Conservation (phyloP, 2,888 invertebrate species). For the Xanthorhoe spadicearia region DNA sequence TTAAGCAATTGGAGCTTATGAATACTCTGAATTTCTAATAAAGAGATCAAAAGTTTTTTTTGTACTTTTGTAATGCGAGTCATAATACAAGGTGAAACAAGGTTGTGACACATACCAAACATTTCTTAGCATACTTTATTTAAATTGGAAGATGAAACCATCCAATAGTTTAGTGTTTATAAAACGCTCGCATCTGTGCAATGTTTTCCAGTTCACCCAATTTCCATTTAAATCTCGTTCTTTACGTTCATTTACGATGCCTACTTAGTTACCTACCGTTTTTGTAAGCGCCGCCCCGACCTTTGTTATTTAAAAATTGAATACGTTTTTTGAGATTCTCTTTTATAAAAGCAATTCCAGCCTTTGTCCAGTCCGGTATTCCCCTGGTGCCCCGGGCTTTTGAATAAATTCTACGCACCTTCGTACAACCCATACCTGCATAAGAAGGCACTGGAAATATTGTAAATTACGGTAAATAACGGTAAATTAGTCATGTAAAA, state of each 20-base stretch:
- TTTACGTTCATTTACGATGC: conserved; percentile 39
- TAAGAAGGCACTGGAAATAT: conserved; percentile 43
- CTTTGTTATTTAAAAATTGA: conserved; percentile 48
- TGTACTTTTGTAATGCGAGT: background rate
- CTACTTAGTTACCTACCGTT: conserved; percentile 38
- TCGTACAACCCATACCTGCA: conserved; percentile 41
- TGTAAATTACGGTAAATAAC: too few relatives aligned
- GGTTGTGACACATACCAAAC: too few relatives aligned
- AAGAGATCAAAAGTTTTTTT: background rate
- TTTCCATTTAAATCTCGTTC: conserved; percentile 30
- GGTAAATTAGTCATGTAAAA: too few relatives aligned
- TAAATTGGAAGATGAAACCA: background rate
- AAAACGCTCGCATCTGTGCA: conserved; percentile 27
- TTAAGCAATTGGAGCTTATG: conserved; percentile 8
- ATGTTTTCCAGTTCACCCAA: conserved; percentile 28
- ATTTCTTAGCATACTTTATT: background rate
- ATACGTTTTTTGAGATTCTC: conserved; percentile 52
- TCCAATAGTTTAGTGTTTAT: background rate
- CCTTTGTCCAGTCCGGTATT: conserved; percentile 57
- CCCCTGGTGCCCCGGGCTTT: conserved; percentile 53
- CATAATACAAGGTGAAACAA: too few relatives aligned
- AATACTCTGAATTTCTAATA: background rate
- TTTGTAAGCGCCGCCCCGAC: conserved; percentile 33
- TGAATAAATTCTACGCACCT: conserved; percentile 60
- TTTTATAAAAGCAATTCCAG: conserved; percentile 59